Conservation (phyloP, 1,140 invertebrate species). For the Drosophila pruinosa region DNA sequence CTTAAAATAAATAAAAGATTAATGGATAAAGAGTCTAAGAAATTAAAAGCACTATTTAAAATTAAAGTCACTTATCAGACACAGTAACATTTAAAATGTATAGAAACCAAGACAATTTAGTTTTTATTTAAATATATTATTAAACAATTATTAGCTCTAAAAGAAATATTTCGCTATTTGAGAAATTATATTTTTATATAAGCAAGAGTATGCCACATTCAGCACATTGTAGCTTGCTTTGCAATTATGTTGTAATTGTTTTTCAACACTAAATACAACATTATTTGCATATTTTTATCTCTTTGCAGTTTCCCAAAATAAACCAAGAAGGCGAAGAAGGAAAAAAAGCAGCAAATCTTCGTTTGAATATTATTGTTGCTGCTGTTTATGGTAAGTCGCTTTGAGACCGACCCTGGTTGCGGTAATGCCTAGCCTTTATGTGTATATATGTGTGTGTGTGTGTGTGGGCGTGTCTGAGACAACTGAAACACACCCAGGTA, state of each 20-base stretch:
- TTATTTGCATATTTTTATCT: constrained; percentile 53
- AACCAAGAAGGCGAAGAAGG: constrained; percentile 20
- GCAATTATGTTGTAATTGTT: constrained; percentile 32
- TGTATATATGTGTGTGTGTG: background rate
- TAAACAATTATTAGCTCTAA: no score
- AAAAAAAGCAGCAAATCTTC: constrained; percentile 6
- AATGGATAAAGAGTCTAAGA: background rate
- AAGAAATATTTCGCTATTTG: no score
- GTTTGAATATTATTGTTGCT: constrained; percentile 49
- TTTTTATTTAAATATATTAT: no score
- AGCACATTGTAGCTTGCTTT: background rate
- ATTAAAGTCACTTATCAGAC: no score
- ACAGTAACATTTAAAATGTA: no score
- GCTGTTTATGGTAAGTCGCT: constrained; percentile 71
- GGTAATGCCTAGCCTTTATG: background rate
- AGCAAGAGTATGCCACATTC: background rate
- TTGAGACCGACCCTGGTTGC: background rate
- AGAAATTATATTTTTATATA: no score
- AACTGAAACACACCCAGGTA: constrained; percentile 61
- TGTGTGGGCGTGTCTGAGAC: constrained; percentile 58
- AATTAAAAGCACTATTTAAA: no score
- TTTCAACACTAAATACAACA: constrained; percentile 40
- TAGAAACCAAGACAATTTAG: no score
- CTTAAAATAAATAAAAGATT: background rate
- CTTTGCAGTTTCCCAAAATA: constrained; percentile 50